Conservation (phyloP, 2,113 vertebrate species). For the Xiphophorus hellerii region DNA sequence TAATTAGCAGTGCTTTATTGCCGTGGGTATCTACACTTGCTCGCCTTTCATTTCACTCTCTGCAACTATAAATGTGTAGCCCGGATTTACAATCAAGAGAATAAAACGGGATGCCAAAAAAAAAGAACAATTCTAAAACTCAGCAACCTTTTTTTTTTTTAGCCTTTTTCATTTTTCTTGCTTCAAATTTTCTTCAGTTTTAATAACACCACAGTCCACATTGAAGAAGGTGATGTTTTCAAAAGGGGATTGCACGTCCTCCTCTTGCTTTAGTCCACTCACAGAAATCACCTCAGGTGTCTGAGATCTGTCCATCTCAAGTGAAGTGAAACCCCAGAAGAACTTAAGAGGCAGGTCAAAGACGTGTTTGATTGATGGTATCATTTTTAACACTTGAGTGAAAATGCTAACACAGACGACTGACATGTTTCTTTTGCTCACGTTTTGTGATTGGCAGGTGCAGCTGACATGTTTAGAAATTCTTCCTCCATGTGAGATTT, state of each 20-base stretch:
- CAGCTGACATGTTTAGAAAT: constrained; percentile 55
- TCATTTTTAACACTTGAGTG: constrained; percentile 38
- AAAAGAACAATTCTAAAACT: constrained; percentile 19
- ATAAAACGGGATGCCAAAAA: constrained; percentile 37
- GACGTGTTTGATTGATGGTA: constrained; percentile 51
- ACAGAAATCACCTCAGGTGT: constrained; percentile 30
- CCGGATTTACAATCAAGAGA: constrained; percentile 34
- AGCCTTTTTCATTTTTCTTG: constrained; percentile 1
- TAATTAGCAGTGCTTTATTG: constrained; percentile 64
- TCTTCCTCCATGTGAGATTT: constrained; percentile 18
- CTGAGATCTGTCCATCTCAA: constrained; percentile 46
- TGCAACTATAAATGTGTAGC: constrained; percentile 37
- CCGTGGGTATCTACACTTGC: constrained; percentile 18
- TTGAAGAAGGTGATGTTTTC: constrained; percentile 15
- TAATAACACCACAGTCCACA: background rate
- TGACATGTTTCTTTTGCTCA: constrained; percentile 41
- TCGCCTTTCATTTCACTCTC: constrained; percentile 29
- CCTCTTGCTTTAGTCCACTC: constrained; percentile 16
- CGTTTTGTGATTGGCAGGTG: constrained; percentile 62
- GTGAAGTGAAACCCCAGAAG: constrained; percentile 13
- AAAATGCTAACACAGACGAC: constrained; percentile 43
- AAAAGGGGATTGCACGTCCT: constrained; percentile 14
- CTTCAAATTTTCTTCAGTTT: constrained; percentile 14
- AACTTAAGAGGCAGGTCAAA: constrained; percentile 35
- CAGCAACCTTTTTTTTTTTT: background rate